Percentiles rank a stretch among this genome's conserved stretches.
Evolutionary conservation across 2,797 vertebrate species (phyloP).

Genomic region (Pteropus rufus): DNA sequence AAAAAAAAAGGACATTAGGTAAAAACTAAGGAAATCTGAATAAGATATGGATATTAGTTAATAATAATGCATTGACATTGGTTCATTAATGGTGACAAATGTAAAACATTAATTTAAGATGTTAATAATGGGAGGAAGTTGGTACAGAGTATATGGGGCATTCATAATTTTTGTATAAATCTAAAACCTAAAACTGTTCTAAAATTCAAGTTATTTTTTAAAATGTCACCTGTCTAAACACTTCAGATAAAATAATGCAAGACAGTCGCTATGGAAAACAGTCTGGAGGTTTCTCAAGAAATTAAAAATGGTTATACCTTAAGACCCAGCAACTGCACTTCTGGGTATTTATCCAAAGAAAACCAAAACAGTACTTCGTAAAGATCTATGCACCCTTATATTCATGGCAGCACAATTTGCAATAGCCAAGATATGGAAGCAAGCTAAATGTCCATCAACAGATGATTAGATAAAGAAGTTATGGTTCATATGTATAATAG

Average conservation of each 20-base stretch:
- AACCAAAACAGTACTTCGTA: too few relatives aligned
- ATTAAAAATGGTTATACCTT: too few relatives aligned
- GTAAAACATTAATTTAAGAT: not conserved
- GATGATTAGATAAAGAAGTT: too few relatives aligned
- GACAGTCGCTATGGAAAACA: too few relatives aligned
- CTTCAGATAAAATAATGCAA: slow-evolving; percentile 51
- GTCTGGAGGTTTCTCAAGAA: too few relatives aligned
- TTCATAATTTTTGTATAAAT: not conserved
- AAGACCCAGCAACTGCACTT: too few relatives aligned
- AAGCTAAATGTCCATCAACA: too few relatives aligned
- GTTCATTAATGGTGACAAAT: not conserved
- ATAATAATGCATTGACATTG: not conserved
- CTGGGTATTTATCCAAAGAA: too few relatives aligned
- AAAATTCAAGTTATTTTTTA: not conserved
- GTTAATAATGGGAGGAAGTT: not conserved
- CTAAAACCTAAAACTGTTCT: not conserved
- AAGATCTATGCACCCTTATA: too few relatives aligned
- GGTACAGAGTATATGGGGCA: not conserved
- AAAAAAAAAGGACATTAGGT: not conserved
- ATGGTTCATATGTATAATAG: too few relatives aligned
- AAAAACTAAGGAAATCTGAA: not conserved
- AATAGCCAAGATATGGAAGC: too few relatives aligned
- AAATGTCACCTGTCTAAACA: slow-evolving; percentile 63
- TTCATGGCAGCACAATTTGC: too few relatives aligned
- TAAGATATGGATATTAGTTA: not conserved